Base-by-base conservation (phyloP, 1,140 invertebrate genomes). In the Philopotamus ludificatus region DNA sequence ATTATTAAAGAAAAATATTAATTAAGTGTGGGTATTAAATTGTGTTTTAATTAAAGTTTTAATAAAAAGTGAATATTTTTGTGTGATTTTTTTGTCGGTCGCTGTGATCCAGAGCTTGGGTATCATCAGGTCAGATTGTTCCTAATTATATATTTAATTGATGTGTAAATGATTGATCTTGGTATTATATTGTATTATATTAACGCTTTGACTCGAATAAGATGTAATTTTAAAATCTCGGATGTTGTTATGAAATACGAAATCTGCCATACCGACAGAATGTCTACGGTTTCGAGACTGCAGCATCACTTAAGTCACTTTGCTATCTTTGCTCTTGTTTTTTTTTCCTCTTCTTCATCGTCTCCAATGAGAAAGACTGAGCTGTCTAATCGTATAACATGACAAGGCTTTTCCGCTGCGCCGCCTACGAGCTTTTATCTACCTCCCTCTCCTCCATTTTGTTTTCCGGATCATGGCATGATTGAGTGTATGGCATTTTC, bases 11-110 rank as follows among this genome's bases (percentile, higher is more conserved):
- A 34, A 34, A 7, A 34, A 12, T 34, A 12, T 34, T 34, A 34
- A 34, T 34, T 34, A 4, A 34, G 28, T 12, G 28, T 34, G 28
- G 4, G 28, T 34, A 7, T 34, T 34, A 34, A 34, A 34, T 4
- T 42, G 57, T 60, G 57, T 60, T 18, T 25, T 47, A 47, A 57
- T 57, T 15, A 34, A 34, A 34, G 12, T n/a, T 28, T 15, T n/a
- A 57, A 60, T 28, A 60, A 42, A 47, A 42, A 60, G 47, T 26
- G 41, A 39, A 60, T 60, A 60, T 60, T 60, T 60, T 60, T 60
- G 57, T 60, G 57, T 21, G 41, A 28, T 47, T 47, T 21, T 47
- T 54, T 18, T 23, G 21, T 63, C 21, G 15, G n/a, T 10, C 10
- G 16, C 7, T 41, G 15, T 53, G 41, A 28, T 26, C 16, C 39